Percentiles rank a stretch among this genome's conserved stretches.
phyloP scores from a whole-genome alignment of 2,113 vertebrate species.

The Xyliphius kryptos region DNA sequence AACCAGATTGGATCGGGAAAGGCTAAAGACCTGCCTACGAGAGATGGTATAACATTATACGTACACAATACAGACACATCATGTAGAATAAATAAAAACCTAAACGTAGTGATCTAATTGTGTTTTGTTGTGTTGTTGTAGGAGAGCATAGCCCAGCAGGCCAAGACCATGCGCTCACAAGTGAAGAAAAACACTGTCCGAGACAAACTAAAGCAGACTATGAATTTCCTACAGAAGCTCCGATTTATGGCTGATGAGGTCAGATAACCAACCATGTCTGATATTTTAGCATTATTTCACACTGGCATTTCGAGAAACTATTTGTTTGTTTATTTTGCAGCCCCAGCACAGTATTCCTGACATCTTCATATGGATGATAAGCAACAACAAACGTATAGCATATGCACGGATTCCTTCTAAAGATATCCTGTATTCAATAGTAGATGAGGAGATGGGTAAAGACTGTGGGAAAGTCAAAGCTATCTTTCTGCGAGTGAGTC shows the following conservation, averaged over 20 bases:
- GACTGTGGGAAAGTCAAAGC: conserved; percentile 97
- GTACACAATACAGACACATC: too few species aligned
- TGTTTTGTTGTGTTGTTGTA: conserved; percentile 44
- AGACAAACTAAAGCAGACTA: conserved; percentile 83
- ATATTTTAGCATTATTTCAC: too few species aligned
- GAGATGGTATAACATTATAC: conserved; percentile 76
- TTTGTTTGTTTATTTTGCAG: conserved; percentile 48
- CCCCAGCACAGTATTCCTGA: conserved; percentile 95
- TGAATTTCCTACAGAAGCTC: conserved; percentile 86
- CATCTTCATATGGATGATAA: conserved; percentile 96
- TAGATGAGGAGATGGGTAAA: conserved; percentile 88
- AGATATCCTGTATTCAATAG: conserved; percentile 86
- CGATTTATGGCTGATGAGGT: conserved; percentile 89
- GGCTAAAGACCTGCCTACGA: conserved; percentile 85
- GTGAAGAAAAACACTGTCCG: conserved; percentile 88
- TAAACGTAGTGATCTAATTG: too few species aligned
- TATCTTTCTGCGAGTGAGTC: conserved; percentile 83
- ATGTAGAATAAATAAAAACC: conserved; percentile 2
- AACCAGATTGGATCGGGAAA: conserved; percentile 86
- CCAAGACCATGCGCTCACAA: conserved; percentile 76
- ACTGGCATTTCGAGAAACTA: neutral
- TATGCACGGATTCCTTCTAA: conserved; percentile 89
- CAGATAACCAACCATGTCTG: neutral
- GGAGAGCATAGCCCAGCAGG: conserved; percentile 88
- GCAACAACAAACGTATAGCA: conserved; percentile 86